A percentile compares a stretch with the other conserved stretches of the same genome.
Evolutionary conservation across 2,113 vertebrate species (phyloP).

Genomic region (Mesocricetus auratus): DNA sequence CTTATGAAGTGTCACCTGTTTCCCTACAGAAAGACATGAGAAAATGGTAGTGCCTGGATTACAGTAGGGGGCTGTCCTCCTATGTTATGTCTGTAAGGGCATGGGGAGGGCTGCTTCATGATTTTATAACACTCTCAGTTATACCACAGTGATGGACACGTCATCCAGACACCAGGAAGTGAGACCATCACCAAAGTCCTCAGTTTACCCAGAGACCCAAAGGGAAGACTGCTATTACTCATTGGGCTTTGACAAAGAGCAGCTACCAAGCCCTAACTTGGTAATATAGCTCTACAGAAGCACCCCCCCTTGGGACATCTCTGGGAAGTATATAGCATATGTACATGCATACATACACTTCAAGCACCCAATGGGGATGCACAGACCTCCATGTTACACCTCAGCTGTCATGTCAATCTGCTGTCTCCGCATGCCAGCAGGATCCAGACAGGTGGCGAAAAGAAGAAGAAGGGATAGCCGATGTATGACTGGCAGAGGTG

Average conservation of each 20-base stretch:
- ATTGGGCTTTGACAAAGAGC: not conserved
- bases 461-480: not conserved
- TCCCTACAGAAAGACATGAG: slow-evolving; percentile 35
- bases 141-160: not conserved
- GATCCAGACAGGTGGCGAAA: not conserved
- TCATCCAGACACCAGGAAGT: not conserved
- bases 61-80: not conserved
- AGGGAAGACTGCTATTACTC: not conserved
- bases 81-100: not conserved
- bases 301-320: not conserved
- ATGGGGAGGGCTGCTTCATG: not conserved
- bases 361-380: not conserved
- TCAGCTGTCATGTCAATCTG: slow-evolving; percentile 26
- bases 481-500: not conserved
- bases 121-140: not conserved
- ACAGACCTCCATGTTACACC: not conserved
- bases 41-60: not conserved
- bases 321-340: not conserved
- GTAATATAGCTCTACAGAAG: not conserved
- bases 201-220: not conserved
- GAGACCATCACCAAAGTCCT: not conserved
- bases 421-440: not conserved
- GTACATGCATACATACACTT: not conserved
- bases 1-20: slow-evolving; percentile 57
- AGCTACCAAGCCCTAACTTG: not conserved